Evolutionary conservation across 2,888 invertebrate species (phyloP).

Genomic region (Chesias legatella): DNA sequence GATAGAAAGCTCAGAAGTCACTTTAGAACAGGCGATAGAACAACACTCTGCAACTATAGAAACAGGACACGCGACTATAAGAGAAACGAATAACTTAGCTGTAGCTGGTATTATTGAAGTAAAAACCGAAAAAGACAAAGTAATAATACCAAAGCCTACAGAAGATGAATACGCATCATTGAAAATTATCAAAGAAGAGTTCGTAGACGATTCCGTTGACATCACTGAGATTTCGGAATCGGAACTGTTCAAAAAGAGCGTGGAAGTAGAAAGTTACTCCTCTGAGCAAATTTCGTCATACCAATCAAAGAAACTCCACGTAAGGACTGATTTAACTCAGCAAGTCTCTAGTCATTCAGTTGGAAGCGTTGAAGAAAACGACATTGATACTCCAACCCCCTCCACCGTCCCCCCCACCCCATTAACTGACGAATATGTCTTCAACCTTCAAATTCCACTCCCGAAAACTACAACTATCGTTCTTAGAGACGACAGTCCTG

Average conservation of each 20-base stretch:
- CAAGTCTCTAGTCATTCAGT: conserved; percentile 26
- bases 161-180: conserved; percentile 27
- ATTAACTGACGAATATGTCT: conserved; percentile 66
- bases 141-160: conserved; percentile 11
- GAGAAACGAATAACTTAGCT: conserved; percentile 18
- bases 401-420: conserved; percentile 60
- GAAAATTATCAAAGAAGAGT: conserved; percentile 23
- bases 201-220: conserved; percentile 15
- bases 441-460: conserved; percentile 54
- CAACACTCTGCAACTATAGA: conserved; percentile 15
- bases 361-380: conserved; percentile 34
- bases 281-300: conserved; percentile 23
- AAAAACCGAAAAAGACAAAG: conserved; percentile 23
- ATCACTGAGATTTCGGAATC: conserved; percentile 15
- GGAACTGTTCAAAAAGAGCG: conserved; percentile 23
- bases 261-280: conserved; percentile 14
- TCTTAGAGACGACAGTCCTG: conserved; percentile 34
- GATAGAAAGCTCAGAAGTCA: conserved; percentile 17
- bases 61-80: conserved; percentile 15
- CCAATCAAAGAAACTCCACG: conserved; percentile 23
- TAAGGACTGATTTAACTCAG: conserved; percentile 28
- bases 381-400: conserved; percentile 50
- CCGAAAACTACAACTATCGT: conserved; percentile 50
- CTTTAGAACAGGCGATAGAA: conserved; percentile 25
- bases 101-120: conserved; percentile 27